A percentile compares a stretch with the other conserved stretches of the same genome.
Evolutionary conservation across 2,113 vertebrate genomes (phyloP).

Genomic region (Brachyistius frenatus): DNA sequence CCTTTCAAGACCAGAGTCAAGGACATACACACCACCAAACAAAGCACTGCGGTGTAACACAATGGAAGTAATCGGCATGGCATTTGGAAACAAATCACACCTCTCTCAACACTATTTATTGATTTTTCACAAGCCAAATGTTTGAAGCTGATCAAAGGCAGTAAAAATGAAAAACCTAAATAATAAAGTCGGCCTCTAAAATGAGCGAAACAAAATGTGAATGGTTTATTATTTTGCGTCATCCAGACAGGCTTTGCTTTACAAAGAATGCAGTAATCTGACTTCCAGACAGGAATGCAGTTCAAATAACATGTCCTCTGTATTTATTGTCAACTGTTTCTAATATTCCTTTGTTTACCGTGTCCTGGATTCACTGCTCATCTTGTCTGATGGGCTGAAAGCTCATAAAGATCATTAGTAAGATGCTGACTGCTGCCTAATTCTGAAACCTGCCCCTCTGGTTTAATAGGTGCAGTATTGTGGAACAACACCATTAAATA

Average conservation of each 20-base stretch:
- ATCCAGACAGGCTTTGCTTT: neutral
- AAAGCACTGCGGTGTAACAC: neutral
- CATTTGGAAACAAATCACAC: conserved; percentile 25
- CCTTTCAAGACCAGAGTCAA: conserved; percentile 39
- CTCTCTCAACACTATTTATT: conserved; percentile 3
- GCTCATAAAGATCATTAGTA: conserved; percentile 30
- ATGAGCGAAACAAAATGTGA: neutral
- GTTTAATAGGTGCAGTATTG: neutral
- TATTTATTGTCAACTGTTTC: conserved; percentile 28
- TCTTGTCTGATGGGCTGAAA: conserved; percentile 6
- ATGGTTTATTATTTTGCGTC: neutral
- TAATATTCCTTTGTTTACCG: conserved; percentile 5
- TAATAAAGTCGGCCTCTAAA: neutral
- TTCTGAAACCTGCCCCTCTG: conserved; percentile 3
- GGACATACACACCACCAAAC: conserved; percentile 22
- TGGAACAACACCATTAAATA: conserved; percentile 7
- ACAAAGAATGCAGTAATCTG: conserved; percentile 17
- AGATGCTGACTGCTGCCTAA: conserved; percentile 40
- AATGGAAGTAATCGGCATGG: neutral
- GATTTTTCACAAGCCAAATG: neutral
- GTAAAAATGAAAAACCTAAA: neutral
- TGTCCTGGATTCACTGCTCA: neutral
- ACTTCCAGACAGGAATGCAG: conserved; percentile 12
- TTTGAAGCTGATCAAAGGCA: conserved; percentile 1
- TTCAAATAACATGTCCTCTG: neutral